Evolutionary conservation across 2,113 vertebrate species (phyloP), one percentile per base, ranked within the genome.

Genomic region (Brachyistius frenatus): DNA sequence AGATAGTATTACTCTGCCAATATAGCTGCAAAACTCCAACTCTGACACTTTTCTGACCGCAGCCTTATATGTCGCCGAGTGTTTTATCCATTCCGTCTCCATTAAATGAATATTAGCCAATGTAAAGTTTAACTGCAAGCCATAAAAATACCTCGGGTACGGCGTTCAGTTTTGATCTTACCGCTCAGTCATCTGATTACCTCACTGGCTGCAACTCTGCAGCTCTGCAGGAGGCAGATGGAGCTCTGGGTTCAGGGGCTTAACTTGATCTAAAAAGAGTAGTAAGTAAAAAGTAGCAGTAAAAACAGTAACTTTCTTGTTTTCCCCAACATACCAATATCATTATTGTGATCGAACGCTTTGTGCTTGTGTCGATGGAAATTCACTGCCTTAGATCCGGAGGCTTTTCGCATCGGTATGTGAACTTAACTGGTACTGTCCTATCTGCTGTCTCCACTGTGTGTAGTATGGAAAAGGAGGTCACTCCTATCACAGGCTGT

Each of bases 1-100:
- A 82, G 89, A 89, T 92, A 73, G 77, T 82, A 73, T 93, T 92
- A 85, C 90, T 79, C 47, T 56, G 80, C 73, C 76, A 86, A 84
- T 70, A 76, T 80, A 85, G 78, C 86, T 86, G 79, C 88, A 88
- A 86, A 91, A 85, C 66, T 84, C 81, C 76, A 79, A 83, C 83
- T 82, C 79, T 77, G 76, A 86, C 80, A 80, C 68, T 88, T 86
- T 82, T 80, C 71, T 81, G 80, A 83, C 83, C n/a, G 10, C 77
- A 53, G 83, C 61, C 60, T 72, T 58, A 35, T 52, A 55, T 71
- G 57, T 79, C 14, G 14, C 61, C 13, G 67, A 41, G 9, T 77
- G 83, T 85, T 88, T 86, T 78, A 90, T 88, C 87, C 86, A 87
- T 85, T 85, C 76, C 1, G 6, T 75, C 66, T 84, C 77, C 56